These are phyloP conservation scores for Muscicapa comitata DNA, from an alignment of 2,797 vertebrate genomes.

Conservation along the genomic window DNA sequence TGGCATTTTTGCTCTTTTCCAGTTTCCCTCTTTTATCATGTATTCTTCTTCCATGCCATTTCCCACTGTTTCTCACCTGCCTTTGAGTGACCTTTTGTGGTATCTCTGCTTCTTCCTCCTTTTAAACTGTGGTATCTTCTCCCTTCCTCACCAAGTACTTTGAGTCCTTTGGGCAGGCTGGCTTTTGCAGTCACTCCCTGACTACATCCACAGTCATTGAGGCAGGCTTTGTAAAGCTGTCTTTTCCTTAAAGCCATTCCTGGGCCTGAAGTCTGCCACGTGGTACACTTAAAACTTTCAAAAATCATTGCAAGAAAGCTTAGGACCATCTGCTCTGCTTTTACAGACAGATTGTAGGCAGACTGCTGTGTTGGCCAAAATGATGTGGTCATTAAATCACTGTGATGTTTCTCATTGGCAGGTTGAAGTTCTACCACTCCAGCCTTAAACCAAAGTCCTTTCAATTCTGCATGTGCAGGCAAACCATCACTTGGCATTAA, in stretches of 20 bases:
- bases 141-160: background rate
- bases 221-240: background rate
- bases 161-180: background rate
- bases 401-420: conserved; percentile 39
- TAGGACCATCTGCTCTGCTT: background rate
- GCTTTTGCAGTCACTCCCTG: background rate
- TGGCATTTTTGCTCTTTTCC: background rate
- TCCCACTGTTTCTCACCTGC: background rate
- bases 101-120: background rate
- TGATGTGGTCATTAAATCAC: conserved; percentile 37
- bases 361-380: background rate
- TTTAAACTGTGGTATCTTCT: background rate
- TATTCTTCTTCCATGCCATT: background rate
- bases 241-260: background rate
- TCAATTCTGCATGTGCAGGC: conserved; percentile 16
- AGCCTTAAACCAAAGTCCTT: conserved; percentile 59
- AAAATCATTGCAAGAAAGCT: background rate
- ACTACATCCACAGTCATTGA: background rate
- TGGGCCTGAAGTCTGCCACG: background rate
- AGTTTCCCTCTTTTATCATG: background rate
- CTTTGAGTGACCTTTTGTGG: background rate
- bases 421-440: conserved; percentile 19
- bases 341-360: background rate
- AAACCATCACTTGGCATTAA: conserved; percentile 56
- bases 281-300: background rate